Conservation (phyloP, 2,888 invertebrate genomes). For the Ptilodon capucinus region DNA sequence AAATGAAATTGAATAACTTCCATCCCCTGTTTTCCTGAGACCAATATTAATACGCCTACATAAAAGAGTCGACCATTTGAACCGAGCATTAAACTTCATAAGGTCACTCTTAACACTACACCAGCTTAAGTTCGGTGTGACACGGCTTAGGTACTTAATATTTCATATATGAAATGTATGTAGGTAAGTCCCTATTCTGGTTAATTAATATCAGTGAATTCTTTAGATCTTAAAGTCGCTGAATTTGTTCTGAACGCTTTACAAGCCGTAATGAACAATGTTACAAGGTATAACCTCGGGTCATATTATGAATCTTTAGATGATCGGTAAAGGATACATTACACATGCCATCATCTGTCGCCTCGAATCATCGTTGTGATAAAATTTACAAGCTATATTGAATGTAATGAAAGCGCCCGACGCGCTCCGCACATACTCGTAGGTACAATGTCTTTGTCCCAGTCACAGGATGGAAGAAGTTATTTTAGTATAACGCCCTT, state of each 20-base stretch:
- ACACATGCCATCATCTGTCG: conserved; percentile 14
- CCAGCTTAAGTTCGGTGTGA: not conserved
- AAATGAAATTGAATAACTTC: not conserved
- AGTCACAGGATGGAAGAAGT: conserved; percentile 51
- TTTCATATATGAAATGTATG: too few species aligned
- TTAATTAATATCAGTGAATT: too few species aligned
- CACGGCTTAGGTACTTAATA: too few species aligned
- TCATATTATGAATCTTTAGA: not conserved
- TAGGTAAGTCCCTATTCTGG: too few species aligned
- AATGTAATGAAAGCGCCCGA: conserved; percentile 26
- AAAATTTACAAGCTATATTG: conserved; percentile 38
- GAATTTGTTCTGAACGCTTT: too few species aligned
- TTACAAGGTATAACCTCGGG: not conserved
- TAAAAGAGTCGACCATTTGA: not conserved
- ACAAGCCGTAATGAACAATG: not conserved
- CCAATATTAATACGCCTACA: not conserved
- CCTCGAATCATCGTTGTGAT: conserved; percentile 30
- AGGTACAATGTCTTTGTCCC: conserved; percentile 63
- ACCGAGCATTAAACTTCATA: not conserved
- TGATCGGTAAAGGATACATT: conserved; percentile 10
- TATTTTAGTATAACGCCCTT: conserved; percentile 56
- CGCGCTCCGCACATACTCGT: not conserved
- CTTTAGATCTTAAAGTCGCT: too few species aligned
- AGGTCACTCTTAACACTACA: not conserved
- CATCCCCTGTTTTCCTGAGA: not conserved